phyloP scores from a whole-genome alignment of 2,797 vertebrate genomes.

The Danio kyathit region DNA sequence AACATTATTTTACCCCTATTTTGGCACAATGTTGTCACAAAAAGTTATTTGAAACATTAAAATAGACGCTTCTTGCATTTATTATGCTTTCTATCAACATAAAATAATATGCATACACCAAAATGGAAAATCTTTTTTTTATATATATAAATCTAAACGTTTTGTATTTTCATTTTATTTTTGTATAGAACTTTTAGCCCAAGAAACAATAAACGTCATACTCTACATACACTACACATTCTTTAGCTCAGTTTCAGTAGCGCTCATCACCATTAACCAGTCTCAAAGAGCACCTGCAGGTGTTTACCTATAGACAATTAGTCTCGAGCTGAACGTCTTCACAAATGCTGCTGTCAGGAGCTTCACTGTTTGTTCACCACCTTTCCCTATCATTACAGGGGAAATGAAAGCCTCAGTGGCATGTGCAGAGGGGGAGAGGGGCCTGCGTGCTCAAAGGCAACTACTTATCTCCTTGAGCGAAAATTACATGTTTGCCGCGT shows the following conservation, averaged over 20 bases:
- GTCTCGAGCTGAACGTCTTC: constrained; percentile 21
- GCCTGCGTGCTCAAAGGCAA: constrained; percentile 38
- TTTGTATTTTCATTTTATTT: too few species aligned
- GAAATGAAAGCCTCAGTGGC: constrained; percentile 53
- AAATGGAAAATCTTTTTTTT: too few species aligned
- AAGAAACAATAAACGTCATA: too few species aligned
- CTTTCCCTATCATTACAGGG: constrained; percentile 56
- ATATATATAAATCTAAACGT: too few species aligned
- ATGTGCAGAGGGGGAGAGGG: constrained; percentile 20
- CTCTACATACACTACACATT: too few species aligned
- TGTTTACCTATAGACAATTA: constrained; percentile 54
- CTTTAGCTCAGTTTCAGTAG: constrained; percentile 12
- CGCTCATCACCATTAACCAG: constrained; percentile 13
- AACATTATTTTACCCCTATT: too few species aligned
- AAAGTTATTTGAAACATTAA: too few species aligned
- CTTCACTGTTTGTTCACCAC: constrained; percentile 43
- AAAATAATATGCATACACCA: too few species aligned
- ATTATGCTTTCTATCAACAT: too few species aligned
- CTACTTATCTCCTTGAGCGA: constrained; percentile 49
- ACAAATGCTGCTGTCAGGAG: constrained; percentile 43
- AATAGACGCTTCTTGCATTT: too few species aligned
- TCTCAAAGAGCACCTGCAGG: constrained; percentile 43
- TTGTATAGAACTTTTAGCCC: too few species aligned
- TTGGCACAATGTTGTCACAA: too few species aligned
- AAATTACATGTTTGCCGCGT: constrained; percentile 50